These are phyloP conservation scores for Bradynema listronoti DNA, from an alignment of 1,140 invertebrate species.

Conservation along the genomic window DNA sequence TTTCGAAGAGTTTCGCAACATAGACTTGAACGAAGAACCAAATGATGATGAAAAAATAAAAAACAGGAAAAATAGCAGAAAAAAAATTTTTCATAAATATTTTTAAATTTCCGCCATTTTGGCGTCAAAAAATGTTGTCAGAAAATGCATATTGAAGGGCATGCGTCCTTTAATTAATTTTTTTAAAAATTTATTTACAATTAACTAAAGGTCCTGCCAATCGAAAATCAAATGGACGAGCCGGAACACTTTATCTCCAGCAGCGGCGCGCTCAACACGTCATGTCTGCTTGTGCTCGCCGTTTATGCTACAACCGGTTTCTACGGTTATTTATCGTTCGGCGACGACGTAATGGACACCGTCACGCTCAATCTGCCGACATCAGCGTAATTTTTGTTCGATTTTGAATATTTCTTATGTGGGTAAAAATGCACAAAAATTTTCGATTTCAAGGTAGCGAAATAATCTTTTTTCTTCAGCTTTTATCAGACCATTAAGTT, in stretches of 20 bases:
- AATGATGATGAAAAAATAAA: no score
- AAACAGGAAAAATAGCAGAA: no score
- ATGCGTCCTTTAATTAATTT: no score
- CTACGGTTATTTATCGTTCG: slow-evolving; percentile 56
- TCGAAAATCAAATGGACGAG: slow-evolving; percentile 53
- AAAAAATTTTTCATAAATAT: no score
- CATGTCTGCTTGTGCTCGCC: slow-evolving; percentile 42
- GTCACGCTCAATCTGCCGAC: slow-evolving; percentile 51
- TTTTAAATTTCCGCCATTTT: no score
- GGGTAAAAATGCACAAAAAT: no score
- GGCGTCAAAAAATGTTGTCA: no score
- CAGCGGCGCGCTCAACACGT: slow-evolving; percentile 52
- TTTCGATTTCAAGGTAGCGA: no score
- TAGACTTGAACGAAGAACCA: no score
- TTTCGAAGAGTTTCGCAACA: no score
- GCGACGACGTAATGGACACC: slow-evolving; percentile 54
- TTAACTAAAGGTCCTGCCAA: slow-evolving; percentile 63
- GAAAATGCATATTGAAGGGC: no score
- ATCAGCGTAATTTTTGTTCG: slow-evolving; percentile 20
- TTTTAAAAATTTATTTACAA: no score
- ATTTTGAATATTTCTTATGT: neutral
- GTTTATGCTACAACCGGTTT: slow-evolving; percentile 45
- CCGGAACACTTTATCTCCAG: slow-evolving; percentile 50
- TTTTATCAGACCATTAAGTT: slow-evolving; percentile 53
- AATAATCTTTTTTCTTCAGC: slow-evolving; percentile 21